Conservation (phyloP, 2,888 invertebrate species). For the Sphecodes monilicornis region DNA sequence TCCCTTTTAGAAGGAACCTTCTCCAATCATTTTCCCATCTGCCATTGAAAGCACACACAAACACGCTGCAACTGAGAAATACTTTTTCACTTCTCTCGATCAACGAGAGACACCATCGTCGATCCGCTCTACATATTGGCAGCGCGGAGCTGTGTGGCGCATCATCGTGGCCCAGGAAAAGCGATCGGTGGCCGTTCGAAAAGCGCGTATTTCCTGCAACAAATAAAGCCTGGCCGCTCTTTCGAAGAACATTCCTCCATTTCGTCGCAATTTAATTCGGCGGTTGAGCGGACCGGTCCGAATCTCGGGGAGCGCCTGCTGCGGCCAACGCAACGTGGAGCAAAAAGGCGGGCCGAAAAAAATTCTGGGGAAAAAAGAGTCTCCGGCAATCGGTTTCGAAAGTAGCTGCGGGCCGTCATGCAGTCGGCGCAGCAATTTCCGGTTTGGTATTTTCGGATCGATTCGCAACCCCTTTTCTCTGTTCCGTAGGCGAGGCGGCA, state of each 20-base stretch:
- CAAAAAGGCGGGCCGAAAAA: not conserved
- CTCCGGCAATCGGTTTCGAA: slow-evolving; percentile 40
- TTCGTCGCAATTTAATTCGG: slow-evolving; percentile 14
- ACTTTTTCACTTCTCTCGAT: not conserved
- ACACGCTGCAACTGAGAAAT: not conserved
- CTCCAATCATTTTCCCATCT: not conserved
- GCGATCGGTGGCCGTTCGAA: not conserved
- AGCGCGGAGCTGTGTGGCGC: not conserved
- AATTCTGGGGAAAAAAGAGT: not conserved
- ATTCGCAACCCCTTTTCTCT: slow-evolving; percentile 77
- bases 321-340: not conserved
- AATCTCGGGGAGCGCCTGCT: not conserved
- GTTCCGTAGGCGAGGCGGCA: slow-evolving; percentile 35
- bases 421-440: slow-evolving; percentile 69
- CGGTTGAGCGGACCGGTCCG: not conserved
- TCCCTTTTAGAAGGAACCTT: not conserved
- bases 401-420: slow-evolving; percentile 47
- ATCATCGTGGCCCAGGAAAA: not conserved
- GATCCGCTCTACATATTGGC: not conserved
- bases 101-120: not conserved
- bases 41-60: not conserved
- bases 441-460: slow-evolving; percentile 76
- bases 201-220: slow-evolving; percentile 5
- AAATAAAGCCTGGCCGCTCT: not conserved
- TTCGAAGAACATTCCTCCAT: slow-evolving; percentile 6